Base-by-base conservation (phyloP, 2,888 invertebrate species). In the Amphiduros pacificus region DNA sequence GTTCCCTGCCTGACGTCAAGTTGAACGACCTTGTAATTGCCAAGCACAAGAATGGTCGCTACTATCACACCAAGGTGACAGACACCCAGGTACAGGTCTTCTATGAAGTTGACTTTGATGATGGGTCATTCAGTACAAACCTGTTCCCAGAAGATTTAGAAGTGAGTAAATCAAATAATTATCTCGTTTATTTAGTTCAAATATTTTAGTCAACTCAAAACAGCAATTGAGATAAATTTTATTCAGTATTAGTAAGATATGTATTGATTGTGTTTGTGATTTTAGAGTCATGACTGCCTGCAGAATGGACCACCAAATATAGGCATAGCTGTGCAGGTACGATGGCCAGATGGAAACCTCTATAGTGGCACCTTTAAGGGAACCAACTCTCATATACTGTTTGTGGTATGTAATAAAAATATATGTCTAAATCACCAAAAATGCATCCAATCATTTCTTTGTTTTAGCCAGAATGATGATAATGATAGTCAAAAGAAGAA, bases 51-150 rank as follows among this genome's bases (percentile, higher is more conserved):
- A 88, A 88, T 68, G 84, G 83, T 2, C 84, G 88, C 49, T 88
- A 85, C 75, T 88, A 88, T 74, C 81, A 84, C 64, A 87, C 86
- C 17, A 84, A 79, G 63, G 84, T 89, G 9, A 72, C 79, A 1
- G 82, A 84, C 14, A 83, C 86, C 14, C 78, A 82, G 20, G 78
- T 82, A 26, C 84, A 84, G 59, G 78, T 83, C 4, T 86, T 86
- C 71, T 87, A 87, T 73, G 85, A 85, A 70, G 87, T 89, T 2
- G 86, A 87, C 63, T 89, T 89, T 77, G 84, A 84, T n/a, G 87
- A 87, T 71, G 83, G 83, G 20, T 87, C 88, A 24, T 86, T 86
- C 74, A 87, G 87, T 65, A 85, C 87, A 44, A 86, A 87, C 76
- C 82, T 88, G 48, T 84, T 85, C 56, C 85, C 86, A 20, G 78